These are phyloP conservation scores for Cosmia pyralina DNA, from an alignment of 2,888 invertebrate genomes.

Conservation along the genomic window DNA sequence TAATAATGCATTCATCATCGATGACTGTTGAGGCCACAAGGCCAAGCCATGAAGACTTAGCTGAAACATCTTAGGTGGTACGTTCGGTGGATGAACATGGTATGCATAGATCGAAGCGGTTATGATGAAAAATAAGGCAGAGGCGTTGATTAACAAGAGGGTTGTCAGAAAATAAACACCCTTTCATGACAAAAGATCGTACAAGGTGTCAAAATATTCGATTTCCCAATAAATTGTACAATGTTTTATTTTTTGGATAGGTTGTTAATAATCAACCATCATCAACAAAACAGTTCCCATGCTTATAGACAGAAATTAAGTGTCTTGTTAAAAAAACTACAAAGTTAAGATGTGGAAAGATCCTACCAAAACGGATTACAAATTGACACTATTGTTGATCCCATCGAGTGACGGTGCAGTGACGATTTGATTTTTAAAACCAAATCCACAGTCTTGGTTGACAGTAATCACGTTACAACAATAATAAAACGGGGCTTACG, in stretches of 20 bases:
- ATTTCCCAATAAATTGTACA: not conserved
- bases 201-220: not conserved
- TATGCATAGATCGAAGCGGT: not conserved
- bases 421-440: slow-evolving; percentile 75
- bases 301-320: slow-evolving; percentile 9
- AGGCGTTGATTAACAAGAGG: not conserved
- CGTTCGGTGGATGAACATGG: not conserved
- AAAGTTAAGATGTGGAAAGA: slow-evolving; percentile 44
- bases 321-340: slow-evolving; percentile 35
- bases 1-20: slow-evolving; percentile 58
- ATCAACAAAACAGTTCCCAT: slow-evolving; percentile 39
- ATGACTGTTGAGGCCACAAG: slow-evolving; percentile 27
- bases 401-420: slow-evolving; percentile 72
- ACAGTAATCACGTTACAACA: slow-evolving; percentile 89
- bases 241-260: not conserved
- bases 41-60: not conserved
- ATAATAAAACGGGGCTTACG: slow-evolving; percentile 88
- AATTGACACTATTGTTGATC: slow-evolving; percentile 70
- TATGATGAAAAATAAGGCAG: not conserved
- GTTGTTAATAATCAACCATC: slow-evolving; percentile 1
- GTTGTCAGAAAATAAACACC: not conserved
- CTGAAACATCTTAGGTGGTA: not conserved
- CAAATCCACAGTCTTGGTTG: slow-evolving; percentile 80
- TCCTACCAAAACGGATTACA: slow-evolving; percentile 69
- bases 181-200: not conserved